Evolutionary conservation across 2,888 invertebrate species (phyloP), one percentile per base, ranked within the genome.

Genomic region (Ptilodon capucinus): DNA sequence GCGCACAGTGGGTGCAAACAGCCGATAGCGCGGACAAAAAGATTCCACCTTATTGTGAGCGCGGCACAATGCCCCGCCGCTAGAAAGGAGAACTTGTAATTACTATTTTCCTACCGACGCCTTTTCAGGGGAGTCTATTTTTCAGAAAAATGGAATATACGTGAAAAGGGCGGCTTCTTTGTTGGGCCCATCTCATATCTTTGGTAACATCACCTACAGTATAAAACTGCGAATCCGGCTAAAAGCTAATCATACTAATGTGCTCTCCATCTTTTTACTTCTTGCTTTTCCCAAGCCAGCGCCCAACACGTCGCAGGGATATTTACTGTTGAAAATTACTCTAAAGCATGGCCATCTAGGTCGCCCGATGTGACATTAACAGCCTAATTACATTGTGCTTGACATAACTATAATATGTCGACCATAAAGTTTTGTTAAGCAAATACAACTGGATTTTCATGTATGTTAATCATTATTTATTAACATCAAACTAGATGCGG

Each of bases 11-110:
- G 76, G 87, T 89, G 90, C 89, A 78, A 84, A 82, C 82, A 71
- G 74, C 79, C 84, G 91, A 90, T 90, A 90, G 76, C 78, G 74
- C 69, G 82, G 83, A 91, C 91, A 91, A 90, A 91, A 90, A 91
- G 89, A 86, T 88, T 88, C 88, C 86, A 72, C 74, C 64, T 78
- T 81, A 90, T 91, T 91, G 91, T 90, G 81, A 68, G 51, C 60
- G 56, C 52, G 55, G 71, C 80, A 91, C 91, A 90, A 90, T 88
- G 70, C 79, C 71, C 62, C 73, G 69, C 75, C 66, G 63, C 74
- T 71, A 73, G 83, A 79, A 78, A 78, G 74, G 74, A 71, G 81
- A 84, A 86, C 81, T 89, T 91, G 88, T 90, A 91, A 91, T 91
- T 91, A 91, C 90, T 86, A 87, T 86, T 88, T 88, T 87, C 87